Base-by-base conservation (phyloP, 2,888 invertebrate species). In the Rutpela maculata region DNA sequence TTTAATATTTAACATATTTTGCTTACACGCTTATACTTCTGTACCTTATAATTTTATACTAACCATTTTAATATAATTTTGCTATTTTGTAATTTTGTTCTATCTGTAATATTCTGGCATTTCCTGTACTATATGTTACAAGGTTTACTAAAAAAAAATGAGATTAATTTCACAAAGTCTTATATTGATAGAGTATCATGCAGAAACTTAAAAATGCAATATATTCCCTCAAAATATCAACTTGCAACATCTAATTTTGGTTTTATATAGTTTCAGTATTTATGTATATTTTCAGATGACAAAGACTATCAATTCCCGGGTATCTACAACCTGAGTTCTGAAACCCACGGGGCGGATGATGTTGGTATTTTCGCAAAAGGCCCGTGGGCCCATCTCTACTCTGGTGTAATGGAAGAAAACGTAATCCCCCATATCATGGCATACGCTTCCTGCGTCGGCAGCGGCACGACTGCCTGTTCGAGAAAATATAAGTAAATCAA, bases 331-430 rank as follows among this genome's bases (percentile, higher is more conserved):
- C 89, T 93, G 59, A 59, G 85, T 0, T 88, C 91, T n/a, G 95
- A 95, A 85, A 95, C 95, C 0, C 95, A 95, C 83, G 95, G 95
- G 0, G 95, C 95, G 0, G 96, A 96, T 79, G 96, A 96, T 87
- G 96, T 96, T 0, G 93, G 93, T 0, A 93, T 96, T 0, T 96
- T 93, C 88, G 96, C 96, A 0, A 90, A 89, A 12, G 97, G 94
- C 19, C 96, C 96, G 0, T 95, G 95, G 94, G 90, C 96, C 0
- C 96, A 97, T 86, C 91, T 97, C 0, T 95, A 97, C 86, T 93
- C 93, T 0, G 96, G 96, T 0, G 93, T 93, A 73, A 94, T 95
- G 83, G 96, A 97, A 84, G 95, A 97, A 89, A 94, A 93, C 88
- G 93, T 92, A 84, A 93, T 97, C 59, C 95, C 96, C 0, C 95